phyloP scores from a whole-genome alignment of 2,113 vertebrate genomes.

The Leucopsar rothschildi region DNA sequence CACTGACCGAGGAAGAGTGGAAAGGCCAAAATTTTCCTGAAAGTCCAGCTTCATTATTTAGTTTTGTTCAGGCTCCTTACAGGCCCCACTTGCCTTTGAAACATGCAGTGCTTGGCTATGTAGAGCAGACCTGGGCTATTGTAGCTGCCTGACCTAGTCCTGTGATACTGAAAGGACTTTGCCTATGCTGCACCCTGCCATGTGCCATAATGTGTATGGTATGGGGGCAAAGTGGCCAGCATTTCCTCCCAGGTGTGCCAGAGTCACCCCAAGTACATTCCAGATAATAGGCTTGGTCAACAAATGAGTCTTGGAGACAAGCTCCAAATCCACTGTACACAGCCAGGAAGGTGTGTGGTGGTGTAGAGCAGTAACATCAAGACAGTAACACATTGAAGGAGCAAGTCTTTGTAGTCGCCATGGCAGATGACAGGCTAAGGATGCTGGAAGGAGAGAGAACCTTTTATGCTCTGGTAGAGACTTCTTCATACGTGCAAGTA shows the following conservation, averaged over 20 bases:
- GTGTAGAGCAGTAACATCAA: neutral
- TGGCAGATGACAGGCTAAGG: neutral
- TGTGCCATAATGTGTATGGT: rapidly evolving
- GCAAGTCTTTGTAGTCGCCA: neutral
- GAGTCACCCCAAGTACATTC: neutral
- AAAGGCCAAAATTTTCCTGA: neutral
- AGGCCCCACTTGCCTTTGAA: neutral
- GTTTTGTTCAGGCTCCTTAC: neutral
- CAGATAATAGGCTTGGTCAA: neutral
- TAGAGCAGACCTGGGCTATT: neutral
- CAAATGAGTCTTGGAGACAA: neutral
- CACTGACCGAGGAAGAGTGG: neutral
- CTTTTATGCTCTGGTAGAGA: neutral
- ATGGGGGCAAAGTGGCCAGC: neutral
- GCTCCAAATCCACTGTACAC: neutral
- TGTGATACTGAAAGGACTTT: neutral
- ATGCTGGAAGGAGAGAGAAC: neutral
- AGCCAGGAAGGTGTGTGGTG: neutral
- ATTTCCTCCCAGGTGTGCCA: neutral
- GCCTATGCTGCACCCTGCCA: neutral
- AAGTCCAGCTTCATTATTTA: neutral
- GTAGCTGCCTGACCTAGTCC: neutral
- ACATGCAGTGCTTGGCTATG: neutral
- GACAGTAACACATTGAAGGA: neutral
- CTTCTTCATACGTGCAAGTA: neutral